Conservation (phyloP, 2,113 vertebrate genomes). For the Pygoscelis adeliae region DNA sequence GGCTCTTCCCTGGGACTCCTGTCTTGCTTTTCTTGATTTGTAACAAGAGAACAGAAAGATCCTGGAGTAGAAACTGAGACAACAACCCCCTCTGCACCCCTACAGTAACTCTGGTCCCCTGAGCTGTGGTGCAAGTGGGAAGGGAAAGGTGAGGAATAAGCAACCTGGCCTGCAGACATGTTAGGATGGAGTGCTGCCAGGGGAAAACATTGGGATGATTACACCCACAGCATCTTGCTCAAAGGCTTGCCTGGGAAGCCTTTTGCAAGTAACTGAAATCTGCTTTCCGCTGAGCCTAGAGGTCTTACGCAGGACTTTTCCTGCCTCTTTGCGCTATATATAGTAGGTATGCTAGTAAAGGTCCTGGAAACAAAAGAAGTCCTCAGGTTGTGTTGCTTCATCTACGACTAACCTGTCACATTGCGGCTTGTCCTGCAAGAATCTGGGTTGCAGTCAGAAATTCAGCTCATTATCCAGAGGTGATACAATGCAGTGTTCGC, state of each 20-base stretch:
- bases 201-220: not conserved
- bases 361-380: not conserved
- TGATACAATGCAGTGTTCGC: not conserved
- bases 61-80: not conserved
- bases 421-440: not conserved
- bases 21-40: not conserved
- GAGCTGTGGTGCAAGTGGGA: not conserved
- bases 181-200: not conserved
- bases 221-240: not conserved
- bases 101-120: not conserved
- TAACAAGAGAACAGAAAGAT: not conserved
- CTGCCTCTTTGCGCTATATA: not conserved
- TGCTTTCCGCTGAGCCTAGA: not conserved
- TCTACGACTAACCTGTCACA: not conserved
- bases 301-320: not conserved
- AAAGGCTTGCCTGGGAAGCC: not conserved
- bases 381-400: not conserved
- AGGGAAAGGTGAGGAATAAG: not conserved
- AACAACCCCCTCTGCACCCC: not conserved
- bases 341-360: not conserved
- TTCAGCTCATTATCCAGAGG: constrained; percentile 61
- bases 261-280: not conserved
- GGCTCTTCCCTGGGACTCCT: not conserved
- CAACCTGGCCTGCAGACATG: not conserved
- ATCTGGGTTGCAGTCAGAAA: constrained; percentile 51